Evolutionary conservation across 2,113 vertebrate species (phyloP).

Genomic region (Dicerorhinus sumatrensis): DNA sequence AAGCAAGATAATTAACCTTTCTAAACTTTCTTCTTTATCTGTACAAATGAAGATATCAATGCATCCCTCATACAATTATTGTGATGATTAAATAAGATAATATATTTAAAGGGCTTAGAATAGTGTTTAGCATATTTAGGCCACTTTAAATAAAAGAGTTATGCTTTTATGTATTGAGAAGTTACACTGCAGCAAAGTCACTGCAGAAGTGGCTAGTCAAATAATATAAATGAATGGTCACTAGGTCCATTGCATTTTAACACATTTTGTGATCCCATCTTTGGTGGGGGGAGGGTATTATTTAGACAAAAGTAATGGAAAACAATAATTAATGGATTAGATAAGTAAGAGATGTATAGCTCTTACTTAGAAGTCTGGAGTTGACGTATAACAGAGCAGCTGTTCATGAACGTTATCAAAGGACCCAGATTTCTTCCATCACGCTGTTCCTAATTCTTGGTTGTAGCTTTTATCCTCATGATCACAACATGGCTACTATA

Average conservation of each 20-base stretch:
- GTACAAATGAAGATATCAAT: not conserved
- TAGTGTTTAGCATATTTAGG: not conserved
- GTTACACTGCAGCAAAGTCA: not conserved
- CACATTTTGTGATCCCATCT: not conserved
- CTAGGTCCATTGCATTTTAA: not conserved
- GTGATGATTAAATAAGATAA: not conserved
- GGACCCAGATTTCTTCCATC: not conserved
- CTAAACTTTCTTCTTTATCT: not conserved
- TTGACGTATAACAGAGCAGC: not conserved
- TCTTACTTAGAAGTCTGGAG: not conserved
- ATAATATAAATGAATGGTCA: not conserved
- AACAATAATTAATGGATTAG: not conserved
- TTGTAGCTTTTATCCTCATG: not conserved
- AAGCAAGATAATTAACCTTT: not conserved
- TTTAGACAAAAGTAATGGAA: not conserved
- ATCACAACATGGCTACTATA: not conserved
- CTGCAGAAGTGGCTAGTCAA: not conserved
- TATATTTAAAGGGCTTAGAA: not conserved
- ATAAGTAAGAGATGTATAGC: not conserved
- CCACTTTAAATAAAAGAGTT: not conserved
- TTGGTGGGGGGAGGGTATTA: not conserved
- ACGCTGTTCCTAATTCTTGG: fast-evolving
- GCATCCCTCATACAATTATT: not conserved
- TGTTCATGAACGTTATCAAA: not conserved
- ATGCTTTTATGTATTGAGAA: not conserved